phyloP scores from a whole-genome alignment of 2,113 vertebrate genomes.

The Chloebia gouldiae region DNA sequence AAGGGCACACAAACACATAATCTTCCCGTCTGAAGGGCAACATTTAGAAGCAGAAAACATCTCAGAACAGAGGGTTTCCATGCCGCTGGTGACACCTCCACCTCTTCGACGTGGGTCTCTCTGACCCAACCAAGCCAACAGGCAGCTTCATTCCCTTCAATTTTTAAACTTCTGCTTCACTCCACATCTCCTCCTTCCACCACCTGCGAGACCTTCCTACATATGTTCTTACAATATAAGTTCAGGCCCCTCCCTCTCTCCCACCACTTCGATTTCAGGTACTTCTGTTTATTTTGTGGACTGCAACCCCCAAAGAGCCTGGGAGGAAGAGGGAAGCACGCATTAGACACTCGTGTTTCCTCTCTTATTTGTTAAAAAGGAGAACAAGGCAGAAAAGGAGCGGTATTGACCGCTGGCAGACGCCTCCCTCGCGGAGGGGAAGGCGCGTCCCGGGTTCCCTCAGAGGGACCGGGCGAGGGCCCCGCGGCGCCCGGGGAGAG shows the following conservation, averaged over 20 bases:
- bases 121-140: neutral
- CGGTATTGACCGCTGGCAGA: rapidly evolving
- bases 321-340: rapidly evolving
- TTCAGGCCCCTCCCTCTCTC: neutral
- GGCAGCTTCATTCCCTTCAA: rapidly evolving
- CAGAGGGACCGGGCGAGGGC: neutral
- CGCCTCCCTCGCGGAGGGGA: rapidly evolving
- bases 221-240: neutral
- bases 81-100: neutral
- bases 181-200: neutral
- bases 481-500: rapidly evolving
- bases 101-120: neutral
- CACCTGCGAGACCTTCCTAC: neutral
- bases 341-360: rapidly evolving
- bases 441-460: neutral
- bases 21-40: neutral
- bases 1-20: neutral
- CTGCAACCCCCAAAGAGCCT: neutral
- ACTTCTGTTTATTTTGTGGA: neutral
- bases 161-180: neutral
- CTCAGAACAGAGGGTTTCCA: rapidly evolving
- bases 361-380: neutral
- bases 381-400: rapidly evolving
- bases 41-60: neutral
- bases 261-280: neutral